A percentile compares a stretch with the other conserved stretches of the same genome.
These are phyloP conservation scores for Platyrinchus mystaceus DNA, from an alignment of 2,797 vertebrate genomes.

Conservation along the genomic window DNA sequence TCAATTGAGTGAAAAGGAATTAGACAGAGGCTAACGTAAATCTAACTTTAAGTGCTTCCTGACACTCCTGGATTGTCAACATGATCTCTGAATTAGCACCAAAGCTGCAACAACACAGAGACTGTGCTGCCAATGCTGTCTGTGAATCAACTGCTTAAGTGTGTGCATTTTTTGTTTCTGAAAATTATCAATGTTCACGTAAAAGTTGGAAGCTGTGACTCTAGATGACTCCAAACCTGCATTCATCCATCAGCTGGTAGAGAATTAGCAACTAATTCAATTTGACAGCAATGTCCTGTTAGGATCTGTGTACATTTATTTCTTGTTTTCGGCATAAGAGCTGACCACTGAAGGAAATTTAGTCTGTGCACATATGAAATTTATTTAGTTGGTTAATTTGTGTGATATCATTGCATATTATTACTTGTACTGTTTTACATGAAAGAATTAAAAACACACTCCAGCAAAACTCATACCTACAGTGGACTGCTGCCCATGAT, in stretches of 20 bases:
- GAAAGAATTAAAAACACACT: neutral
- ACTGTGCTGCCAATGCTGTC: neutral
- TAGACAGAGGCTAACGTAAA: neutral
- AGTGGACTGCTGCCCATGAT: neutral
- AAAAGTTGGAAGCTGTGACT: neutral
- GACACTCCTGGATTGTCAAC: neutral
- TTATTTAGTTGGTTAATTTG: neutral
- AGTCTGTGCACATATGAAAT: neutral
- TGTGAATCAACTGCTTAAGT: neutral
- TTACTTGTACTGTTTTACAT: neutral
- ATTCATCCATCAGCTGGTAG: neutral
- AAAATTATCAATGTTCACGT: neutral
- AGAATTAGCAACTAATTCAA: neutral
- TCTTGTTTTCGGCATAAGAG: neutral
- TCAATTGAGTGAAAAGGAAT: neutral
- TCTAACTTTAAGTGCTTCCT: neutral
- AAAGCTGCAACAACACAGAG: neutral
- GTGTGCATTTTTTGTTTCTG: accelerated
- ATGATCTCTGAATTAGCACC: neutral
- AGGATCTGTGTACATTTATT: neutral
- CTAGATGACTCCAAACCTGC: neutral
- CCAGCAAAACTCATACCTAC: neutral
- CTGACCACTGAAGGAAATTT: neutral
- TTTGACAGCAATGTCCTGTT: neutral
- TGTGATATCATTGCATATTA: neutral